Percentiles rank a stretch among this genome's conserved stretches.
phyloP scores from a whole-genome alignment of 2,113 vertebrate genomes.

The Murina feae region DNA sequence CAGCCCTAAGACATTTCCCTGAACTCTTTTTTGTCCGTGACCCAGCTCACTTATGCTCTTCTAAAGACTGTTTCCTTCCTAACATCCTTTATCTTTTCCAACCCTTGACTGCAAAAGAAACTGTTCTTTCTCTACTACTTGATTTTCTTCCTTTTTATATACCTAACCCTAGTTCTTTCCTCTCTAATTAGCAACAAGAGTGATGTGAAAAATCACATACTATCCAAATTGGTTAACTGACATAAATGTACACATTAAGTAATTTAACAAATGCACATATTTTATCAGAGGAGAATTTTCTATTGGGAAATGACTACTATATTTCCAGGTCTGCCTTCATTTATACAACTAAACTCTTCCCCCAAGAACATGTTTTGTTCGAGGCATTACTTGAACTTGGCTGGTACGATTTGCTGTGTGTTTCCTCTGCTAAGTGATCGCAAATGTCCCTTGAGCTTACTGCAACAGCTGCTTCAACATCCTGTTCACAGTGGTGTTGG shows the following conservation, averaged over 20 bases:
- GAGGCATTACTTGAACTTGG: slow-evolving; percentile 7
- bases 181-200: not conserved
- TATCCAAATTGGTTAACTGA: not conserved
- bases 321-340: not conserved
- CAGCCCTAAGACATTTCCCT: not conserved
- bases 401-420: not conserved
- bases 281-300: not conserved
- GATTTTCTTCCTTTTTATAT: not conserved
- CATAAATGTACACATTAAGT: not conserved
- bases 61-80: not conserved
- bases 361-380: not conserved
- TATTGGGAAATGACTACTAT: not conserved
- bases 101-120: not conserved
- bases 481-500: slow-evolving; percentile 71
- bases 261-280: not conserved
- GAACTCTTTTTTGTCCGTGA: not conserved
- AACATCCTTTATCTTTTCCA: slow-evolving; percentile 2
- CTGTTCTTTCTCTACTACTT: not conserved
- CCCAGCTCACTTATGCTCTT: not conserved
- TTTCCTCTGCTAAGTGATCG: not conserved
- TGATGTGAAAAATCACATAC: not conserved
- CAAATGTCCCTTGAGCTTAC: not conserved
- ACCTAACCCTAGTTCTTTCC: not conserved
- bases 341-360: not conserved
- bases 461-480: slow-evolving; percentile 70